Base-by-base conservation (phyloP, 2,113 vertebrate genomes). In the Bos javanicus region DNA sequence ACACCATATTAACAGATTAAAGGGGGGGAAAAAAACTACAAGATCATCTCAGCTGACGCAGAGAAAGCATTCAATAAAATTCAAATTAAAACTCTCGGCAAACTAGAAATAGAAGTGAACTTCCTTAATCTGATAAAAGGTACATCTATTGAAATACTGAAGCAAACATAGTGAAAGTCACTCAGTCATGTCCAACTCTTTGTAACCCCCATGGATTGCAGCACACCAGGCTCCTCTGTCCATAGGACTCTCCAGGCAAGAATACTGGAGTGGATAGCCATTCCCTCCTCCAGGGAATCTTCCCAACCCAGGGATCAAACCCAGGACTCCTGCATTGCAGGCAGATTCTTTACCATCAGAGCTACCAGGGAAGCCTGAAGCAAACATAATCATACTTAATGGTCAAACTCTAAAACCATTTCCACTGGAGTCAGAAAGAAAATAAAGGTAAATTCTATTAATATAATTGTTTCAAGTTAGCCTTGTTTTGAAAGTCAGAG, bases 31-130 rank as follows among this genome's bases (percentile, higher is more conserved):
- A 4, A 76, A 52, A 90, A 17, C 50, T 3, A 5, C n/a, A 0
- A 2, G 19, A 67, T 25, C 57, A 16, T 60, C 56, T 84, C 91
- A 36, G 36, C 2, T 8, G 76, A 52, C 0, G 1, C 25, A 25
- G 13, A 82, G 93, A 93, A 76, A 90, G 56, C 76, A 33, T 25
- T 78, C 56, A 28, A 26, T 48, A 64, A 95, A 62, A 71, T 39
- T 36, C n/a, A 64, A 52, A 14, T 17, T 33, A 67, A 89, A 95
- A 52, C 21, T 71, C 67, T 28, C 30, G 52, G 52, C 67, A 81
- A 57, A 50, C 14, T 56, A 59, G 76, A 95, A 83, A 76, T 62
- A 94, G n/a, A 78, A 93, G 64, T 94, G 48, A 87, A 85, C 19
- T 11, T 85, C 64, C 52, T 91, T 74, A 74, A 59, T 67, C 87